Conservation (phyloP, 2,797 vertebrate species). For the Holocentrus rufus region DNA sequence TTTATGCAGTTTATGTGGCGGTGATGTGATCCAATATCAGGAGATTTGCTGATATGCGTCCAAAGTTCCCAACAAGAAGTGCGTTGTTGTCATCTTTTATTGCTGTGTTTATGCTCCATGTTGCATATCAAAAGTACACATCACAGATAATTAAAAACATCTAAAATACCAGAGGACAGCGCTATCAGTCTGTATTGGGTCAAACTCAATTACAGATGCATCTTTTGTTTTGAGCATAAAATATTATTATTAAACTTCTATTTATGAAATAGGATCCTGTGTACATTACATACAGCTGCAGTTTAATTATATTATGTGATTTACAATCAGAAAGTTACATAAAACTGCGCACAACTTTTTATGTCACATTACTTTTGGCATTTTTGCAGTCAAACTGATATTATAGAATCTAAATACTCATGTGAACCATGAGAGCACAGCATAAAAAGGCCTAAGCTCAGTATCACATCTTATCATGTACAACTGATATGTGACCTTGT, state of each 20-base stretch:
- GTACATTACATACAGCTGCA: background rate
- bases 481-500: constrained; percentile 40
- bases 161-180: background rate
- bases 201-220: background rate
- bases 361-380: background rate
- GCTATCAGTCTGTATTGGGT: too few relatives aligned
- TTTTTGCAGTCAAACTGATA: background rate
- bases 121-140: constrained; percentile 45
- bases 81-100: constrained; percentile 77
- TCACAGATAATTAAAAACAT: background rate
- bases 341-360: background rate
- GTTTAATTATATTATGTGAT: background rate
- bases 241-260: background rate
- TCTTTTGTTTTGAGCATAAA: background rate
- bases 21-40: constrained; percentile 58
- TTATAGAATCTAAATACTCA: background rate
- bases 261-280: background rate
- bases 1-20: constrained; percentile 64
- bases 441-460: constrained; percentile 45
- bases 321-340: background rate
- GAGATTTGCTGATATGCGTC: constrained; percentile 61
- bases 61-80: constrained; percentile 73
- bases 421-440: constrained; percentile 11
- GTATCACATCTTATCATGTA: constrained; percentile 27
- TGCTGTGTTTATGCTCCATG: constrained; percentile 75